These are phyloP conservation scores for Numenius arquata DNA, from an alignment of 2,113 vertebrate genomes.

Conservation along the genomic window DNA sequence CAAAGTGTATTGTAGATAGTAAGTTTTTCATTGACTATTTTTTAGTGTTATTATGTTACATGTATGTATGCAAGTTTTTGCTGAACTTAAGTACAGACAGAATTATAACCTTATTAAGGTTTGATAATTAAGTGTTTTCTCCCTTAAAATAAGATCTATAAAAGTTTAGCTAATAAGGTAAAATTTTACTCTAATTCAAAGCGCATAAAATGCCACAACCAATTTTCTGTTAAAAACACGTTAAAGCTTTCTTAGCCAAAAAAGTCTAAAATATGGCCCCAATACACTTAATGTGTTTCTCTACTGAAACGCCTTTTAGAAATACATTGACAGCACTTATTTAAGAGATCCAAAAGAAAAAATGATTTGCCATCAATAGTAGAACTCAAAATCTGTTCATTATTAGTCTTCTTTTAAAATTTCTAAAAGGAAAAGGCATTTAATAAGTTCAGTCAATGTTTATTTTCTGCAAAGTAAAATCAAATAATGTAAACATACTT, in stretches of 20 bases:
- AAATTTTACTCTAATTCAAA: background rate
- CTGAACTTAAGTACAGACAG: background rate
- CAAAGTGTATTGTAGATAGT: background rate
- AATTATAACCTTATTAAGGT: background rate
- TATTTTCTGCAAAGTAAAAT: slow-evolving; percentile 56
- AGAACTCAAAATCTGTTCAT: background rate
- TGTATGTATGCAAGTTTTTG: background rate
- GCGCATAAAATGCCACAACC: background rate
- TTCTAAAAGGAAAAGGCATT: background rate
- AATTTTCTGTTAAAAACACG: background rate
- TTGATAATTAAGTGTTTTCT: background rate
- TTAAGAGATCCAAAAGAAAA: background rate
- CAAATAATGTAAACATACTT: slow-evolving; percentile 57
- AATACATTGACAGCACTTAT: background rate
- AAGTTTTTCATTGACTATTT: background rate
- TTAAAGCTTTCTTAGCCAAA: background rate
- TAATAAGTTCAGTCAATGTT: slow-evolving; percentile 19
- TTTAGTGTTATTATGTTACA: background rate
- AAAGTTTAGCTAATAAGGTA: background rate
- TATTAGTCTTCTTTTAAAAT: slow-evolving; percentile 11
- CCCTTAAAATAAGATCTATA: background rate
- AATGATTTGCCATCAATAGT: background rate
- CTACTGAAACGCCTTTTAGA: background rate
- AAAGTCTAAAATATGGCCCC: background rate
- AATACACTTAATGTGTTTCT: background rate